Conservation (phyloP, 2,797 vertebrate species). For the Steatocranus sp. region DNA sequence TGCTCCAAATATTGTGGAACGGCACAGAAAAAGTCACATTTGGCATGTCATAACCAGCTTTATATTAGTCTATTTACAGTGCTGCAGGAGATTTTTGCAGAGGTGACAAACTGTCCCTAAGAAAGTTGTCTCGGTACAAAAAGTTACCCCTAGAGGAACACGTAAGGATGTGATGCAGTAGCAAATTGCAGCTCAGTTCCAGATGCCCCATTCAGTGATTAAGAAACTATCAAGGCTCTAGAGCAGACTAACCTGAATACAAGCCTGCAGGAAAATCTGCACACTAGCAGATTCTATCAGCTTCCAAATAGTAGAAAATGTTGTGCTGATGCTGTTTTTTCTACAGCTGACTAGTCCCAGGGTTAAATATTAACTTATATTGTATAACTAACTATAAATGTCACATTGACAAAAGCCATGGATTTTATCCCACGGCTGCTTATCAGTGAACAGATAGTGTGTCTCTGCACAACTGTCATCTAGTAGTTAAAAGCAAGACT, state of each 20-base stretch:
- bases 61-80: conserved; percentile 48
- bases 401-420: not conserved
- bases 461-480: not conserved
- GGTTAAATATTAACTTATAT: not conserved
- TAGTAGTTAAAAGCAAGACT: not conserved
- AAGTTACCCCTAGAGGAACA: not conserved
- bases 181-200: not conserved
- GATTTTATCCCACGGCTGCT: not conserved
- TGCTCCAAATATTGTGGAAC: not conserved
- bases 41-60: conserved; percentile 28
- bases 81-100: not conserved
- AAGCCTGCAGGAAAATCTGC: not conserved
- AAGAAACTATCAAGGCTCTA: not conserved
- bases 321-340: not conserved
- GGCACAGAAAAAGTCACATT: conserved; percentile 5
- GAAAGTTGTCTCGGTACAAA: not conserved
- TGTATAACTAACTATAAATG: not conserved
- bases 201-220: not conserved
- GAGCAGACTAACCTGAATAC: conserved; percentile 2
- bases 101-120: not conserved
- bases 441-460: not conserved
- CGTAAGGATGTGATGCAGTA: not conserved
- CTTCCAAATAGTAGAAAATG: not conserved
- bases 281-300: not conserved
- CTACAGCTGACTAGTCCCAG: not conserved